phyloP scores from a whole-genome alignment of 2,113 vertebrate genomes.

The Tupaia tana region DNA sequence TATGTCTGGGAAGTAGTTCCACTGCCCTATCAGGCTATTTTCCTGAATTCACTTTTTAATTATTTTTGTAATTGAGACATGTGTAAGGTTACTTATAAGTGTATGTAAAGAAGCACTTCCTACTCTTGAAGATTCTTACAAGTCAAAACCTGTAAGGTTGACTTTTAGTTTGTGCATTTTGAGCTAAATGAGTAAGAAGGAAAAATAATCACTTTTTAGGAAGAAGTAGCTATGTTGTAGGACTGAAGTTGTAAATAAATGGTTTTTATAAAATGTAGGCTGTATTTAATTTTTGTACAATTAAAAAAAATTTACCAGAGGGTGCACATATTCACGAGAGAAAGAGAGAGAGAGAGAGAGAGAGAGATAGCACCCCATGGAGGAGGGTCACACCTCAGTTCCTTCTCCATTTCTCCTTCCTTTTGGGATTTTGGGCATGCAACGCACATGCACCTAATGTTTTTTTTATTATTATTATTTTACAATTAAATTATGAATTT shows the following conservation, averaged over 20 bases:
- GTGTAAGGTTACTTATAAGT: not conserved
- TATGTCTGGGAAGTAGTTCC: not conserved
- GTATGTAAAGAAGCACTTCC: not conserved
- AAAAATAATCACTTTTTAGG: not conserved
- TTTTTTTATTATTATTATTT: too few species aligned
- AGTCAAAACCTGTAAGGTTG: not conserved
- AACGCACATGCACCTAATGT: too few species aligned
- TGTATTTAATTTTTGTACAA: not conserved
- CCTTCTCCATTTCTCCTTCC: too few species aligned
- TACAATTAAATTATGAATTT: too few species aligned
- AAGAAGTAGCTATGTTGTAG: not conserved
- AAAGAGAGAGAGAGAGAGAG: too few species aligned
- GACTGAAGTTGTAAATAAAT: not conserved
- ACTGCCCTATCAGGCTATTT: not conserved
- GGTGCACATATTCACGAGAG: too few species aligned
- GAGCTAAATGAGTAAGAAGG: not conserved
- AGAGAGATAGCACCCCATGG: too few species aligned
- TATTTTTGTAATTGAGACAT: slow-evolving; percentile 3
- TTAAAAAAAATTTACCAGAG: not conserved
- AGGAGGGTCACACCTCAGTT: too few species aligned
- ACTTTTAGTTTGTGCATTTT: slow-evolving; percentile 43
- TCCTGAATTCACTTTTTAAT: not conserved
- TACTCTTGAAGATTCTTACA: not conserved
- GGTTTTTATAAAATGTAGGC: not conserved
- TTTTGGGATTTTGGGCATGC: too few species aligned